Percentiles rank a stretch among this genome's conserved stretches.
phyloP scores from a whole-genome alignment of 2,888 invertebrate genomes.

The Prosopocoilus inquinatus region DNA sequence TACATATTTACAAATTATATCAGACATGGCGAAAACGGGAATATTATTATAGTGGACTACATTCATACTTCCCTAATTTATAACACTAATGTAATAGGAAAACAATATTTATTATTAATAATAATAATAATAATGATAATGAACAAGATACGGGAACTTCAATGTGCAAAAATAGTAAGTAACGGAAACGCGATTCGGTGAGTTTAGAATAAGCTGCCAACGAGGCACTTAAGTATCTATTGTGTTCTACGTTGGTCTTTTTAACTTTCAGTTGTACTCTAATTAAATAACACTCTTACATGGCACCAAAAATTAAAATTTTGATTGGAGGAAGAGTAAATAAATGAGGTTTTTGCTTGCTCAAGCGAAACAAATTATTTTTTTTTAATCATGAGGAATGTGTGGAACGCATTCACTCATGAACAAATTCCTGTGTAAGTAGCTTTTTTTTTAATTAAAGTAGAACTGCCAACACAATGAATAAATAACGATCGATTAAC shows the following conservation, averaged over 20 bases:
- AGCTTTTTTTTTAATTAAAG: no score
- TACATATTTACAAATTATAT: slow-evolving; percentile 48
- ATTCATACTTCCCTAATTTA: slow-evolving; percentile 22
- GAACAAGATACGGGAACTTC: slow-evolving; percentile 14
- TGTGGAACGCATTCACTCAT: no score
- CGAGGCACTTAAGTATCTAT: background rate
- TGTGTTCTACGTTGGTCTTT: slow-evolving; percentile 9
- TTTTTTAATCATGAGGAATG: no score
- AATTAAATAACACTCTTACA: slow-evolving; percentile 7
- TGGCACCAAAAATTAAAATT: background rate
- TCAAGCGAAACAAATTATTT: no score
- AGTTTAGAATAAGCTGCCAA: background rate
- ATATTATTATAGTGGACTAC: slow-evolving; percentile 30
- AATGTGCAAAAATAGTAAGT: slow-evolving; percentile 3
- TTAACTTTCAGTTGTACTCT: slow-evolving; percentile 12
- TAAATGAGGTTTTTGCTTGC: no score
- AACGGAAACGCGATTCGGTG: background rate
- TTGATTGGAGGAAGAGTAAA: no score
- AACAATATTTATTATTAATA: slow-evolving; percentile 26
- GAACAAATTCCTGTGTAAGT: no score
- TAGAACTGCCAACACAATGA: no score
- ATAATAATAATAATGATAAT: slow-evolving; percentile 26
- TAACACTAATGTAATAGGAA: slow-evolving; percentile 26
- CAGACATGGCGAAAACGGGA: slow-evolving; percentile 44
- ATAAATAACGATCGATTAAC: slow-evolving; percentile 20